Evolutionary conservation across 2,797 vertebrate genomes (phyloP), one percentile per base, ranked within the genome.

Genomic region (Clamator glandarius): DNA sequence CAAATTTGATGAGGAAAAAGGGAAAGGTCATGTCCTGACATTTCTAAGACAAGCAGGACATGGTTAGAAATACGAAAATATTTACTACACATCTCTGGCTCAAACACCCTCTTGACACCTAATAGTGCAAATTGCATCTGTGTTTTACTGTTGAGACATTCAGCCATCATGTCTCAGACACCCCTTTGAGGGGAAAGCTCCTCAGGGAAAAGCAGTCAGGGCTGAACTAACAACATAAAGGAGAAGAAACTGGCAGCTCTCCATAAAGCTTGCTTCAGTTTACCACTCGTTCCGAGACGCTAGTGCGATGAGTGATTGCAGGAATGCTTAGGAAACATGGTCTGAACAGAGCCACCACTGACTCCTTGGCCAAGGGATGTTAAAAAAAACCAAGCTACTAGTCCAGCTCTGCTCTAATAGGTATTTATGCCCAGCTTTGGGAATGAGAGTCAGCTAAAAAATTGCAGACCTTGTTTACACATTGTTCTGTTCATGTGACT

Each of bases 161-260:
- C 4, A 6, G 15, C 46, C 50, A 58, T 75, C 44, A 10, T 2
- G 0, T 42, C 64, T 87, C 58, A 66, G 24, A 31, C 33, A 82
- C 28, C 29, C n/a, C 29, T 81, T 52, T 69, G 79, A 91, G 92
- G 51, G 54, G 84, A 87, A 90, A 76, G 86, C 82, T 93, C 80
- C 75, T 67, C 41, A 68, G 55, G 31, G 31, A 93, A 93, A 84
- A 69, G 62, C 68, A 94, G 39, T 58, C 26, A 44, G 52, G 61
- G 25, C 26, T 88, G 59, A 87, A 96, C 88, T 80, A 92, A 87
- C 59, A 94, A 35, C 69, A 76, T 52, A 31, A 69, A 91, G 86
- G 52, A 88, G 81, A 63, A 93, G 67, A 88, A 94, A 70, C 28
- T 88, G 93, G 84, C 87, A 51, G 52, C 9, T 78, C 2, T 94